Percentiles rank a stretch among this genome's conserved stretches.
Conservation (phyloP, 2,888 invertebrate genomes). For the Aspidapion aeneum region DNA sequence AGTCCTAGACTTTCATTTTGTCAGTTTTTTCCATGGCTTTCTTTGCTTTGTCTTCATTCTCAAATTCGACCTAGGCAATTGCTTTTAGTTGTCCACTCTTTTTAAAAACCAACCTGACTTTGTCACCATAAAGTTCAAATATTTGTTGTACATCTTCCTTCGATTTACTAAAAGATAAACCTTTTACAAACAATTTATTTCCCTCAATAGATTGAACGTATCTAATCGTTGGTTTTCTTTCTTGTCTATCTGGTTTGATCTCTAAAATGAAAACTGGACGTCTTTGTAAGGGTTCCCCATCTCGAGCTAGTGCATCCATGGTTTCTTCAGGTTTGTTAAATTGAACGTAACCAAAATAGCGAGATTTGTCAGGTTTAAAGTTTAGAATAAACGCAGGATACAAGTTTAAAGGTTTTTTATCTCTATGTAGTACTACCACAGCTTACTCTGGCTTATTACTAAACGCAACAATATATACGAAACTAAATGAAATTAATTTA, state of each 20-base stretch:
- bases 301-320: constrained; percentile 69
- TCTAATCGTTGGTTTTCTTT: constrained; percentile 58
- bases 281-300: constrained; percentile 69
- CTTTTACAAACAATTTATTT: constrained; percentile 88
- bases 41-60: constrained; percentile 64
- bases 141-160: constrained; percentile 70
- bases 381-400: no score
- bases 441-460: no score
- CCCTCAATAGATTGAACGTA: constrained; percentile 74
- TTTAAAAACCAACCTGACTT: constrained; percentile 82
- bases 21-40: constrained; percentile 71
- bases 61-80: constrained; percentile 88
- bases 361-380: constrained; percentile 68
- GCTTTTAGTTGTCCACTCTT: constrained; percentile 89
- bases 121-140: constrained; percentile 69
- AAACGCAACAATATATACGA: no score
- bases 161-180: constrained; percentile 68
- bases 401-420: no score
- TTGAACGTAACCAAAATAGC: constrained; percentile 64
- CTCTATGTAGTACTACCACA: no score
- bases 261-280: constrained; percentile 87
- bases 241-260: constrained; percentile 60
- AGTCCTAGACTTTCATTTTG: constrained; percentile 63
- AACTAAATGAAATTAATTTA: constrained; percentile 52
- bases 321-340: constrained; percentile 59